Percentiles rank a stretch among this genome's conserved stretches.
Evolutionary conservation across 2,113 vertebrate genomes (phyloP).

Genomic region (Cariama cristata): DNA sequence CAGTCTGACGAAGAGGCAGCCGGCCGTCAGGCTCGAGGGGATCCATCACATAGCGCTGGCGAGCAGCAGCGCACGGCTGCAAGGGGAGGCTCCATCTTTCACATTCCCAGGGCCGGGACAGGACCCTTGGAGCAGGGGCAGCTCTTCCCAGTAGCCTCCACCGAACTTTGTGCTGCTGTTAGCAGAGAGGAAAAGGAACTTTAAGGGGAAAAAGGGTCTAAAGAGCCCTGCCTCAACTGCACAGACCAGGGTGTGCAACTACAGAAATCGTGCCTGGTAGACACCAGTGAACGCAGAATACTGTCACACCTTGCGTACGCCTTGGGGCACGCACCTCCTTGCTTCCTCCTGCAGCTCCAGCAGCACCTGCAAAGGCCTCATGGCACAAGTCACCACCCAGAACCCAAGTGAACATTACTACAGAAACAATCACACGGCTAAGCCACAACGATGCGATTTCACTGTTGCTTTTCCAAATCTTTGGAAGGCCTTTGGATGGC

Average conservation of each 20-base stretch:
- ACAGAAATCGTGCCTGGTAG: neutral
- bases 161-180: rapidly evolving
- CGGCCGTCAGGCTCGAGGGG: neutral
- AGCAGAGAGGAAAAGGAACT: neutral
- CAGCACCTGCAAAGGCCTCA: neutral
- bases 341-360: neutral
- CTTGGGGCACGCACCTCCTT: rapidly evolving
- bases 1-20: neutral
- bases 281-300: rapidly evolving
- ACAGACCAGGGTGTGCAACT: neutral
- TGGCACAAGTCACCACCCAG: rapidly evolving
- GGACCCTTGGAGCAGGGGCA: too few species aligned
- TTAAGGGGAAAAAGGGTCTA: too few species aligned
- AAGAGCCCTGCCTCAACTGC: neutral
- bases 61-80: too few species aligned
- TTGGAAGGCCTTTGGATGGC: neutral
- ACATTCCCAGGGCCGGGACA: rapidly evolving
- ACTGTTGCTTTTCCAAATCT: neutral
- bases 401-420: neutral
- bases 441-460: neutral
- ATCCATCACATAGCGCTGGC: neutral
- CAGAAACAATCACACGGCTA: neutral
- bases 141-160: neutral
- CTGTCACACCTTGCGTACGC: neutral
- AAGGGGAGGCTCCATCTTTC: neutral